A percentile compares a stretch with the other conserved stretches of the same genome.
Evolutionary conservation across 2,797 vertebrate species (phyloP).

Genomic region (Streptopelia turtur): DNA sequence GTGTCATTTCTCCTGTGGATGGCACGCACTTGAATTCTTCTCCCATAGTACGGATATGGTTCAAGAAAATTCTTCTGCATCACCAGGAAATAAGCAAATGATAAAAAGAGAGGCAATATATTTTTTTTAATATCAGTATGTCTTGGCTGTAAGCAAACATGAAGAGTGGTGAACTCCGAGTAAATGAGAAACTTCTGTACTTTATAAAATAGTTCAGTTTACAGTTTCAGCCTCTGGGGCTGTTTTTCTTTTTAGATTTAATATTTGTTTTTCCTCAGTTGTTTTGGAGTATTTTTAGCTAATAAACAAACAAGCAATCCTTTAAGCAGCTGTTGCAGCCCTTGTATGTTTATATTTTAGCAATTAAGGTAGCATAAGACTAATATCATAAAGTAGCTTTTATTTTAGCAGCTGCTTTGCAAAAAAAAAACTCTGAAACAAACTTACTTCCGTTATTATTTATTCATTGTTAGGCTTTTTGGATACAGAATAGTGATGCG

Average conservation of each 20-base stretch:
- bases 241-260: background rate
- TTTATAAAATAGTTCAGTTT: background rate
- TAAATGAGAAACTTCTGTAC: background rate
- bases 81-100: background rate
- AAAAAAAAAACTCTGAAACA: background rate
- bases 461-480: background rate
- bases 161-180: background rate
- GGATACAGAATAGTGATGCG: background rate
- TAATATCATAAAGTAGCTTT: background rate
- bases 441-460: background rate
- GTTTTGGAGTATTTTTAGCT: background rate
- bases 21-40: background rate
- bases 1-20: background rate
- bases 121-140: background rate
- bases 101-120: background rate
- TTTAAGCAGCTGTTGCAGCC: slow-evolving; percentile 23
- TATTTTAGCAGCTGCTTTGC: background rate
- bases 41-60: background rate
- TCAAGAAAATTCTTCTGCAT: background rate
- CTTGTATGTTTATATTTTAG: background rate
- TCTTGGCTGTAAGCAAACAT: background rate
- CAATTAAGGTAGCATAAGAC: slow-evolving; percentile 6
- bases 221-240: background rate
- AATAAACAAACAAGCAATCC: background rate
- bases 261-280: background rate